These are phyloP conservation scores for Plecotus auritus DNA, from an alignment of 2,113 vertebrate genomes.

Conservation along the genomic window DNA sequence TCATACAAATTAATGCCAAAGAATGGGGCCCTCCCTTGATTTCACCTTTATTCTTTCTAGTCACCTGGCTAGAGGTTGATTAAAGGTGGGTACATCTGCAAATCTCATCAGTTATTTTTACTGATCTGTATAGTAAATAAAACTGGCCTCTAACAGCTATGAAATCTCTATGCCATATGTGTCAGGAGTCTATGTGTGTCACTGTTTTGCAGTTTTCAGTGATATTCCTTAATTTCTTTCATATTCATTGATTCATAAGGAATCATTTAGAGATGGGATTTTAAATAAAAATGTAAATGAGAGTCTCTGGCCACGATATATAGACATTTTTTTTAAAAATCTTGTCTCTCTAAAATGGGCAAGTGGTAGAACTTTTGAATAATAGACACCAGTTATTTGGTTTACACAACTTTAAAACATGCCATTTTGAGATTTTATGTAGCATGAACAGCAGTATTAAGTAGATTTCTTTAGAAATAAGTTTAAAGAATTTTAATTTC, in stretches of 20 bases:
- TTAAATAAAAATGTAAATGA: conserved; percentile 12
- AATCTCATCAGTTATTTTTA: not conserved
- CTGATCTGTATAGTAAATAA: not conserved
- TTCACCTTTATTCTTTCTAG: not conserved
- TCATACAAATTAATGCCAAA: not conserved
- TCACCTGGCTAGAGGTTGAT: not conserved
- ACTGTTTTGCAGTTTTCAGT: not conserved
- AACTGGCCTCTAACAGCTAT: not conserved
- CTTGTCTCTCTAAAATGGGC: not conserved
- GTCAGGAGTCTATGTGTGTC: not conserved
- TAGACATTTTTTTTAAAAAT: not conserved
- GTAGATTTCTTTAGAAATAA: not conserved
- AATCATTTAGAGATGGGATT: not conserved
- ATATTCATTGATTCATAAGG: not conserved
- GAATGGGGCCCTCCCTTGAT: not conserved
- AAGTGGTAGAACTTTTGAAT: not conserved
- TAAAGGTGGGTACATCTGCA: not conserved
- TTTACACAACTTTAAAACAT: not conserved
- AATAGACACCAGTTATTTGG: not conserved
- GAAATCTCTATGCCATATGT: not conserved
- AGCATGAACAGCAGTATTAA: not conserved
- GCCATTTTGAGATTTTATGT: not conserved
- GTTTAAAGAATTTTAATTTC: not conserved
- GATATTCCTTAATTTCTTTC: not conserved
- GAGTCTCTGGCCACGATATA: not conserved